A percentile compares a stretch with the other conserved stretches of the same genome.
Conservation (phyloP, 2,113 vertebrate genomes). For the Elaphurus davidianus region DNA sequence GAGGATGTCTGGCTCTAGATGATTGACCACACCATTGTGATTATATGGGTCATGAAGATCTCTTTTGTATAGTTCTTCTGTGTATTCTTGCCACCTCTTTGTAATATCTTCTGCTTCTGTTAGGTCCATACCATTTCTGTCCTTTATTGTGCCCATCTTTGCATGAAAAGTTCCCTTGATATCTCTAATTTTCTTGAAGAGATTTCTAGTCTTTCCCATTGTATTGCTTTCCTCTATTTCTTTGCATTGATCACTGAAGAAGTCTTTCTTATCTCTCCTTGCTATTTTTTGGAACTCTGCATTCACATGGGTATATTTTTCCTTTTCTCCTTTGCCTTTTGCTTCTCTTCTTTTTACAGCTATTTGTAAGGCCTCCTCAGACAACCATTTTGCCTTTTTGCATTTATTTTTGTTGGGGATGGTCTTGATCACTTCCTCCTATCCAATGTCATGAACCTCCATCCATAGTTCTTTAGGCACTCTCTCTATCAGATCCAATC, state of each 20-base stretch:
- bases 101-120: not conserved
- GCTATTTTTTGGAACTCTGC: not conserved
- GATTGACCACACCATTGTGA: rapidly evolving
- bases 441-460: not conserved
- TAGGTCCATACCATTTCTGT: not conserved
- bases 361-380: not conserved
- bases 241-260: not conserved
- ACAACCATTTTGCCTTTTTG: not conserved
- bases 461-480: not conserved
- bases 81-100: not conserved
- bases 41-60: not conserved
- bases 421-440: not conserved
- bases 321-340: not conserved
- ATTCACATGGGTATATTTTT: not conserved
- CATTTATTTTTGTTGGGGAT: not conserved
- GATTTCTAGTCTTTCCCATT: not conserved
- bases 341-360: not conserved
- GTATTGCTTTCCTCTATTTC: not conserved
- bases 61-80: not conserved
- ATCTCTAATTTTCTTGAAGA: not conserved
- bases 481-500: not conserved
- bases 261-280: not conserved
- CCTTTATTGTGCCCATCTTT: not conserved
- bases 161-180: not conserved
- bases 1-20: not conserved